Conservation (phyloP, 2,888 invertebrate genomes). For the Boloria euphrosyne region DNA sequence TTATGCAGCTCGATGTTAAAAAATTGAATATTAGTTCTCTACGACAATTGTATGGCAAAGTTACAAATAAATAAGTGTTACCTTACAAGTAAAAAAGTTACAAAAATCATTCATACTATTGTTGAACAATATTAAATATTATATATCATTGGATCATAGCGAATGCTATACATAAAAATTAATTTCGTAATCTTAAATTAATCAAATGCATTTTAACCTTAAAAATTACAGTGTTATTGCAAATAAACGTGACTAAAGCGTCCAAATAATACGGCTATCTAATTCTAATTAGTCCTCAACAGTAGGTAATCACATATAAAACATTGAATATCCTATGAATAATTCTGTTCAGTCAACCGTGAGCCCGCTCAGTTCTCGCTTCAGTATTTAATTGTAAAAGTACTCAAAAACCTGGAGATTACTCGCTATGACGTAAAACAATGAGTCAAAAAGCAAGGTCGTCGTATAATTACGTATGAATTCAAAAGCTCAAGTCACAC, state of each 20-base stretch:
- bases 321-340: conserved; percentile 63
- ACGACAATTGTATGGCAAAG: conserved; percentile 17
- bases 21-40: conserved; percentile 15
- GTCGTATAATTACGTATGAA: conserved; percentile 26
- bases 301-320: conserved; percentile 60
- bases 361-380: conserved; percentile 62
- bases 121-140: conserved; percentile 1
- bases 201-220: conserved; percentile 45
- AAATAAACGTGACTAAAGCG: conserved; percentile 59
- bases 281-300: conserved; percentile 61
- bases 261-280: conserved; percentile 65
- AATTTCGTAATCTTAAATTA: conserved; percentile 26
- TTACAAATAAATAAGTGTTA: conserved; percentile 23
- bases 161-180: conserved; percentile 17
- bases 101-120: conserved; percentile 1
- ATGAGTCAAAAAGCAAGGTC: conserved; percentile 34
- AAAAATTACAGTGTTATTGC: conserved; percentile 49
- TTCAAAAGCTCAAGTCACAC: conserved; percentile 25
- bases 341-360: conserved; percentile 74
- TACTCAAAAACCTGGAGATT: conserved; percentile 33
- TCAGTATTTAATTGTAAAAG: conserved; percentile 55
- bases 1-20: conserved; percentile 22
- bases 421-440: conserved; percentile 15
- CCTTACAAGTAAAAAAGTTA: conserved; percentile 14
- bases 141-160: conserved; percentile 15